Conservation (phyloP, 2,113 vertebrate species). For the Cephalophus harveyi region DNA sequence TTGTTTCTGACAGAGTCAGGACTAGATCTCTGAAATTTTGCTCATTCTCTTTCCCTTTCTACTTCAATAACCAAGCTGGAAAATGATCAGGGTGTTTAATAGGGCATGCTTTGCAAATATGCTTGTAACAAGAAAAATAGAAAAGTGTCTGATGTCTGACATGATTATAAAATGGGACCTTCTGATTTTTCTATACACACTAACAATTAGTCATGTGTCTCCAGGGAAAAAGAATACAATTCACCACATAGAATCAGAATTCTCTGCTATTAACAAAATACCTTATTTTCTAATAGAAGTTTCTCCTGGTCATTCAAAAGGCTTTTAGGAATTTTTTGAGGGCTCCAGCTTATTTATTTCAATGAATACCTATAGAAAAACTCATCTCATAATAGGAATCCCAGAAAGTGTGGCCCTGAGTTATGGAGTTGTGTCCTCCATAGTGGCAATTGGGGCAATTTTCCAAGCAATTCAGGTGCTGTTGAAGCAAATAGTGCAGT, state of each 20-base stretch:
- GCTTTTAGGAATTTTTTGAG: not conserved
- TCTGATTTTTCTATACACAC: not conserved
- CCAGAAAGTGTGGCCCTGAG: not conserved
- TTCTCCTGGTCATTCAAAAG: not conserved
- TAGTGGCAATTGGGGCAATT: not conserved
- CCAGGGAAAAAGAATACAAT: not conserved
- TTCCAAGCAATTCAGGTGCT: not conserved
- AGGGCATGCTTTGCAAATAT: not conserved
- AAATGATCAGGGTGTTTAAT: not conserved
- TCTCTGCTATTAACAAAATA: not conserved
- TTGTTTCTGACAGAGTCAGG: not conserved
- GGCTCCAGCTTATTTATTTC: not conserved
- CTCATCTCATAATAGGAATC: not conserved
- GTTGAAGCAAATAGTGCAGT: not conserved
- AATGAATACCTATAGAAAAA: not conserved
- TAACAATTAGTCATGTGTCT: not conserved
- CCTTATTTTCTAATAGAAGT: not conserved
- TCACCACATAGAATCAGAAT: not conserved
- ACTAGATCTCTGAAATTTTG: not conserved
- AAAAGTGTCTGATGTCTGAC: not conserved
- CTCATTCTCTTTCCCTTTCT: not conserved
- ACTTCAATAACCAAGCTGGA: not conserved
- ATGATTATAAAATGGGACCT: constrained; percentile 3
- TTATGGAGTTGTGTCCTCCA: not conserved
- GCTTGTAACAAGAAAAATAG: not conserved